Conservation (phyloP, 2,113 vertebrate species). For the Pardalotus punctatus region DNA sequence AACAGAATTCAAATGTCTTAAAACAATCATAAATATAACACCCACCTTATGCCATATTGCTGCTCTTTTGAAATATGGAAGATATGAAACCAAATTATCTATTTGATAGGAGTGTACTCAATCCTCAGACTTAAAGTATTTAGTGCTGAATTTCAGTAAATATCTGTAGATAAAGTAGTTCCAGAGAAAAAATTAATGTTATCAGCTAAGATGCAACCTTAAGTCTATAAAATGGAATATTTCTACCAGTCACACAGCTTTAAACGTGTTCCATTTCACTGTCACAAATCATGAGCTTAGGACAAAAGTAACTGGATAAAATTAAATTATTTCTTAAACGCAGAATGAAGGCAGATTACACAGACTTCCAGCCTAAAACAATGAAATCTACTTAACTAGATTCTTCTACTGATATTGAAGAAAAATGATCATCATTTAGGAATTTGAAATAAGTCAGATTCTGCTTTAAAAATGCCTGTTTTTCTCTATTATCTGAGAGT, state of each 20-base stretch:
- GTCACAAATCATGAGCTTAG: not conserved
- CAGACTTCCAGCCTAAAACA: not conserved
- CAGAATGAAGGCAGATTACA: no score
- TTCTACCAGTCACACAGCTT: not conserved
- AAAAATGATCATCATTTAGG: not conserved
- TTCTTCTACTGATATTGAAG: not conserved
- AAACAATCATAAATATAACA: not conserved
- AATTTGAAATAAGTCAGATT: not conserved
- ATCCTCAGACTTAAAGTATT: fast-evolving
- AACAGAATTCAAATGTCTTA: not conserved
- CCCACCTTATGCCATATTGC: no score
- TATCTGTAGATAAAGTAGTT: not conserved
- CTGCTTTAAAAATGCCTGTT: fast-evolving
- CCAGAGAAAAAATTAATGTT: not conserved
- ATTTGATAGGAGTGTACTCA: not conserved
- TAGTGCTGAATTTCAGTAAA: not conserved
- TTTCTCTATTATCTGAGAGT: not conserved
- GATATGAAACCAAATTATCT: not conserved
- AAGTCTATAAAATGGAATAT: not conserved
- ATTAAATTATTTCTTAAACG: not conserved
- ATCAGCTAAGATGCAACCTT: not conserved
- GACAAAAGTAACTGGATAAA: not conserved
- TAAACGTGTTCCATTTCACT: not conserved
- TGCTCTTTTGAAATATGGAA: not conserved
- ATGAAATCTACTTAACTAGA: not conserved